phyloP scores from a whole-genome alignment of 2,113 vertebrate species.

The Leucopsar rothschildi region DNA sequence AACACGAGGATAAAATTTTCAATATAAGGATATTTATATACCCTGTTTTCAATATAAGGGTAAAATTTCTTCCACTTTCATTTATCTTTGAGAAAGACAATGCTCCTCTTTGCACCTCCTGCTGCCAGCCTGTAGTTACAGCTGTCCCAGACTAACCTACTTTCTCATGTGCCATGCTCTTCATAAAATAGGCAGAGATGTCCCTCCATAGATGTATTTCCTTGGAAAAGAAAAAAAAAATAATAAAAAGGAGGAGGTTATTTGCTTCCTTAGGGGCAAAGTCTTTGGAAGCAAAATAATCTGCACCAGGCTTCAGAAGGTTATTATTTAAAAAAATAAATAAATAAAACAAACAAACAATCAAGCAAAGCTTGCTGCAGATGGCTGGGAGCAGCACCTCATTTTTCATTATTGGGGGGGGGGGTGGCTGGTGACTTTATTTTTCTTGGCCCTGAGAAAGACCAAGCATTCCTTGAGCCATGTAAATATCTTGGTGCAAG shows the following conservation, averaged over 20 bases:
- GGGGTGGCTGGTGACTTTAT: conserved; percentile 15
- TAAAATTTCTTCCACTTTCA: neutral
- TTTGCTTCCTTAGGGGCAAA: neutral
- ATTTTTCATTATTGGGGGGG: conserved; percentile 29
- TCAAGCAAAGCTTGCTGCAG: neutral
- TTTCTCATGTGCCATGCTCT: neutral
- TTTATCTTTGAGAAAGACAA: conserved; percentile 22
- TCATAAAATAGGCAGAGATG: neutral
- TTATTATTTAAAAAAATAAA: neutral
- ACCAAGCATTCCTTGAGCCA: neutral
- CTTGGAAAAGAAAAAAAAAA: neutral
- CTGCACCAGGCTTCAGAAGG: neutral
- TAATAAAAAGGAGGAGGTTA: neutral
- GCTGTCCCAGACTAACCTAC: conserved; percentile 23
- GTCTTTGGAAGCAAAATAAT: conserved; percentile 5
- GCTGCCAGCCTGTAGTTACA: neutral
- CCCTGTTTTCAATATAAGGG: neutral
- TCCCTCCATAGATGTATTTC: neutral
- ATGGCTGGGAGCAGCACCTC: conserved; percentile 32
- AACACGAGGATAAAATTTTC: neutral
- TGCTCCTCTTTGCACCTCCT: neutral
- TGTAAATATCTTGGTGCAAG: neutral
- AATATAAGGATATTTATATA: neutral
- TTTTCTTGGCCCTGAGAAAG: conserved; percentile 55
- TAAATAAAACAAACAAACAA: conserved; percentile 13